Percentiles rank a stretch among this genome's conserved stretches.
Evolutionary conservation across 2,113 vertebrate species (phyloP).

Genomic region (Anguilla japonica): DNA sequence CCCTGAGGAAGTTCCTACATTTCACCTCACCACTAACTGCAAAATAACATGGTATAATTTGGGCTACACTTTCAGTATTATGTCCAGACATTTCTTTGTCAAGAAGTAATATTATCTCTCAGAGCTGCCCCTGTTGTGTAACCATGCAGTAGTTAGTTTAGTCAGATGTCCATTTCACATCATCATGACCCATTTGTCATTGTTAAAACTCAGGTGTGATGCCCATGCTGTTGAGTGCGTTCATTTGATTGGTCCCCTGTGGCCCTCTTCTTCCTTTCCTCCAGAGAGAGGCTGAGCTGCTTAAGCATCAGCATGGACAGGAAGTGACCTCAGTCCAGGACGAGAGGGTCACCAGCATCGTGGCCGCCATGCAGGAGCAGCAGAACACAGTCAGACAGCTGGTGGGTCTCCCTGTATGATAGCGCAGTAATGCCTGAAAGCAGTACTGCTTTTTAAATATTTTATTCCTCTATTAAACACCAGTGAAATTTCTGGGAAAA

Average conservation of each 20-base stretch:
- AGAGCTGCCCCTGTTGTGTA: neutral
- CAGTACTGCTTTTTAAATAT: too few relatives aligned
- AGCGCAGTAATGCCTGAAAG: neutral
- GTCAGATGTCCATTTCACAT: too few relatives aligned
- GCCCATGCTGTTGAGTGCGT: neutral
- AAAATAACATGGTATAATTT: too few relatives aligned
- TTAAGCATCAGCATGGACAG: constrained; percentile 60
- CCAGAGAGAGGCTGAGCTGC: constrained; percentile 60
- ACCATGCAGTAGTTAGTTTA: too few relatives aligned
- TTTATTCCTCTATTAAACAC: too few relatives aligned
- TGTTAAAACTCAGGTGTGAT: too few relatives aligned
- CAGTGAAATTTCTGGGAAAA: too few relatives aligned
- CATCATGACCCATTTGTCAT: too few relatives aligned
- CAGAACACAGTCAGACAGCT: constrained; percentile 76
- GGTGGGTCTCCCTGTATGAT: constrained; percentile 51
- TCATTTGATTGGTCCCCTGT: neutral
- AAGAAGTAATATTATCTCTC: neutral
- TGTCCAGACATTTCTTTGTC: neutral
- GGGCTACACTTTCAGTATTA: neutral
- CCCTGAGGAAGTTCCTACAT: neutral
- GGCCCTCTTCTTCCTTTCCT: constrained; percentile 10
- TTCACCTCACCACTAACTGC: too few relatives aligned
- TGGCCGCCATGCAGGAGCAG: constrained; percentile 70
- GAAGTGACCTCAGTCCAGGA: constrained; percentile 53
- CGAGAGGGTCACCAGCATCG: constrained; percentile 49